Evolutionary conservation across 2,113 vertebrate genomes (phyloP).

Genomic region (Pterophyllum scalare): DNA sequence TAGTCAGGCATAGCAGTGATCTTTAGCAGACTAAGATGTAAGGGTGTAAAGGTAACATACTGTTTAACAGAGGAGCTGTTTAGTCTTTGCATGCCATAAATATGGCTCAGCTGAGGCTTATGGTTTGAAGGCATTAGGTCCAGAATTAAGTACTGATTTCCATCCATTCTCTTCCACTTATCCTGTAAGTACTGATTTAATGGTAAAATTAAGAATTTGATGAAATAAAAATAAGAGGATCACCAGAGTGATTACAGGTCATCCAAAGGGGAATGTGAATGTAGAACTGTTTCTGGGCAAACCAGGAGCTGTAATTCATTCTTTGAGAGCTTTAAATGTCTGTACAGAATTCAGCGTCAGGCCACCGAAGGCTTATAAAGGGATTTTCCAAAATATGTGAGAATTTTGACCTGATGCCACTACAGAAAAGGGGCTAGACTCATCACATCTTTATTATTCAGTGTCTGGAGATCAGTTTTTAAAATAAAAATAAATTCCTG

Average conservation of each 20-base stretch:
- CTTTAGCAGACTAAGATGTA: background rate
- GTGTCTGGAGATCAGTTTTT: background rate
- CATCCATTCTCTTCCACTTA: no score
- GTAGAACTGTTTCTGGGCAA: accelerated
- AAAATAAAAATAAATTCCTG: background rate
- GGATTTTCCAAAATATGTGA: background rate
- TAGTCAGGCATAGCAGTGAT: background rate
- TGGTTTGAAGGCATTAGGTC: background rate
- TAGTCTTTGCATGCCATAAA: background rate
- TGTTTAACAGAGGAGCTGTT: background rate
- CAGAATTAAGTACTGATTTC: background rate
- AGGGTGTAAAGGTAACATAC: background rate
- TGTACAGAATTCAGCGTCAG: background rate
- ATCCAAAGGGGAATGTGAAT: background rate
- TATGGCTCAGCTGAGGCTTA: background rate
- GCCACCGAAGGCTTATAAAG: accelerated
- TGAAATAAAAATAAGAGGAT: background rate
- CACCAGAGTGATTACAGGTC: background rate
- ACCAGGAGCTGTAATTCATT: background rate
- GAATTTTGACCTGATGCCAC: background rate
- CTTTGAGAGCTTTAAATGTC: background rate
- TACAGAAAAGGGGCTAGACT: background rate
- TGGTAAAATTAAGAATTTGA: conserved; percentile 1
- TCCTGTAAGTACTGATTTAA: background rate
- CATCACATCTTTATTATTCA: background rate